These are phyloP conservation scores for Panulirus ornatus DNA, from an alignment of 1,140 invertebrate genomes.

Conservation along the genomic window DNA sequence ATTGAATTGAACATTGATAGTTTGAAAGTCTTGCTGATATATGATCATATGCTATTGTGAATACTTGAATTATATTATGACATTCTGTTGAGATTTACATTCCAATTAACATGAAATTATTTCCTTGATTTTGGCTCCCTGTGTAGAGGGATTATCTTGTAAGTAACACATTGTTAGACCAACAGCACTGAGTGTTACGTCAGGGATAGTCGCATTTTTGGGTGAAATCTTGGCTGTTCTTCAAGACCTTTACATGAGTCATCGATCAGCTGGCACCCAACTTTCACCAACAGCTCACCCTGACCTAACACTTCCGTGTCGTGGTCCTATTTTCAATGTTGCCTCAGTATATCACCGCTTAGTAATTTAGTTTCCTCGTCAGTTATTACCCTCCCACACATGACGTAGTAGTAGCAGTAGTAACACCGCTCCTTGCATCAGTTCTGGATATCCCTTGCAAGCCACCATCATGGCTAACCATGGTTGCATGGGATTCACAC, in stretches of 20 bases:
- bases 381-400: neutral
- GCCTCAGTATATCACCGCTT: neutral
- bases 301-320: neutral
- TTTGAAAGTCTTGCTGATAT: neutral
- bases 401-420: neutral
- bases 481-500: neutral
- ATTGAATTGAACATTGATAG: neutral
- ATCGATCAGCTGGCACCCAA: neutral
- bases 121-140: slow-evolving; percentile 38
- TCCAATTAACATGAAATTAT: slow-evolving; percentile 44
- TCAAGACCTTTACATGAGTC: neutral
- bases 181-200: neutral
- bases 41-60: neutral
- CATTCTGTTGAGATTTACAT: neutral
- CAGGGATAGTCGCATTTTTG: neutral
- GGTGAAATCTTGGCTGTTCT: neutral
- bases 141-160: slow-evolving; percentile 63
- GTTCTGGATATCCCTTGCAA: neutral
- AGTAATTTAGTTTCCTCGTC: neutral
- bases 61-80: neutral
- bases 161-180: slow-evolving; percentile 41
- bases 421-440: neutral
- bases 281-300: neutral
- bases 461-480: neutral
- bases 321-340: neutral